Percentiles rank a stretch among this genome's conserved stretches.
Conservation (phyloP, 2,888 invertebrate species). For the Orgyia antiqua region DNA sequence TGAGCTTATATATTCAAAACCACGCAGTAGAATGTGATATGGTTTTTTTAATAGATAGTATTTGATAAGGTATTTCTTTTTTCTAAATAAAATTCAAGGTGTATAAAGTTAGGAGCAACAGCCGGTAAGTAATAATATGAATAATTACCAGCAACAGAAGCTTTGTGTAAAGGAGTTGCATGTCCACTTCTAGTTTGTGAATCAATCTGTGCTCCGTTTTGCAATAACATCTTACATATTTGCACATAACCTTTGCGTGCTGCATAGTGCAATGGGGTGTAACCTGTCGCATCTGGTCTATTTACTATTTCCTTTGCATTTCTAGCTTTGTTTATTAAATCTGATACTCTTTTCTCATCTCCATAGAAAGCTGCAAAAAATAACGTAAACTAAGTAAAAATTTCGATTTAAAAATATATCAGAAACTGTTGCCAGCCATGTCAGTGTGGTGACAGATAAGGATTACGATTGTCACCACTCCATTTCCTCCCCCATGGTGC, state of each 20-base stretch:
- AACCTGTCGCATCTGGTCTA: slow-evolving; percentile 85
- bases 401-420: not conserved
- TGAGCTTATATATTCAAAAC: no score
- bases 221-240: slow-evolving; percentile 83
- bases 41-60: no score
- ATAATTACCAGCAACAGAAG: slow-evolving; percentile 85
- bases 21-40: no score
- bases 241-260: slow-evolving; percentile 86
- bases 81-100: no score
- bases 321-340: slow-evolving; percentile 66
- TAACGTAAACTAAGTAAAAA: not conserved
- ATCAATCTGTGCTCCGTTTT: slow-evolving; percentile 85
- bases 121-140: no score
- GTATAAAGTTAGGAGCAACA: no score
- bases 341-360: slow-evolving; percentile 81
- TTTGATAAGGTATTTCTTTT: no score
- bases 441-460: no score
- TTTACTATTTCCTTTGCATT: slow-evolving; percentile 77
- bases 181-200: slow-evolving; percentile 85
- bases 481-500: no score
- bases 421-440: not conserved
- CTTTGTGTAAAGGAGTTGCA: slow-evolving; percentile 90
- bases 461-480: no score
- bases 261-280: slow-evolving; percentile 94
- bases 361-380: slow-evolving; percentile 83